A percentile compares a stretch with the other conserved stretches of the same genome.
Evolutionary conservation across 1,140 invertebrate genomes (phyloP).

Genomic region (Acromyrmex heyeri): DNA sequence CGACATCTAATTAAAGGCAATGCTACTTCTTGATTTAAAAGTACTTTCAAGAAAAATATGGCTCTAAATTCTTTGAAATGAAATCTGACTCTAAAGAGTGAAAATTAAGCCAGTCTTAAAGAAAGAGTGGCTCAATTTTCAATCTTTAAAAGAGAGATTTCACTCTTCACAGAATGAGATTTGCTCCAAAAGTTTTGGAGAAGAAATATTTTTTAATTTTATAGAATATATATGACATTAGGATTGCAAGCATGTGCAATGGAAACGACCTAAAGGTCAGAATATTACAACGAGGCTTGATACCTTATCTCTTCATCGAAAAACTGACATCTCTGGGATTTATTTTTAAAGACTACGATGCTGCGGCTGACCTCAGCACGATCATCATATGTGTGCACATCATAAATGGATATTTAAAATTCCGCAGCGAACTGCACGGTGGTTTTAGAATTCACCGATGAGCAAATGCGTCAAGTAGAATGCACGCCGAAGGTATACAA

Average conservation of each 20-base stretch:
- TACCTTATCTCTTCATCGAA: constrained; percentile 5
- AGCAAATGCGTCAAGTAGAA: constrained; percentile 32
- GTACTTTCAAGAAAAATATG: not conserved
- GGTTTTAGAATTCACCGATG: constrained; percentile 45
- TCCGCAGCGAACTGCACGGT: not conserved
- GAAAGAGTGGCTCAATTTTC: too few relatives aligned
- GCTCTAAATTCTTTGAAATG: too few relatives aligned
- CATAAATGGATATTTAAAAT: constrained; percentile 61
- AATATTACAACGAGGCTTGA: constrained; percentile 22
- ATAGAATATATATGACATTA: not conserved
- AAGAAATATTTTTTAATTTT: not conserved
- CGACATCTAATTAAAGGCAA: not conserved
- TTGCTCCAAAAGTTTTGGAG: too few relatives aligned
- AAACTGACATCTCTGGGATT: constrained; percentile 3
- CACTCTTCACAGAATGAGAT: too few relatives aligned
- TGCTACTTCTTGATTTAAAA: not conserved
- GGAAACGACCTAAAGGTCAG: not conserved
- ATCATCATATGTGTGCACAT: not conserved
- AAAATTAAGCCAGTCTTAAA: too few relatives aligned
- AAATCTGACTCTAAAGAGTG: too few relatives aligned
- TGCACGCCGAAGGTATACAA: not conserved
- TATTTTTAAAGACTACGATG: constrained; percentile 18
- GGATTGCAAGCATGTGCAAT: not conserved
- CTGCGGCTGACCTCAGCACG: constrained; percentile 21
- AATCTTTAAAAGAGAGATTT: too few relatives aligned